Evolutionary conservation across 64 coral and sea anemone genomes (phyloP).

Genomic region (Dendronephthya gigantea): DNA sequence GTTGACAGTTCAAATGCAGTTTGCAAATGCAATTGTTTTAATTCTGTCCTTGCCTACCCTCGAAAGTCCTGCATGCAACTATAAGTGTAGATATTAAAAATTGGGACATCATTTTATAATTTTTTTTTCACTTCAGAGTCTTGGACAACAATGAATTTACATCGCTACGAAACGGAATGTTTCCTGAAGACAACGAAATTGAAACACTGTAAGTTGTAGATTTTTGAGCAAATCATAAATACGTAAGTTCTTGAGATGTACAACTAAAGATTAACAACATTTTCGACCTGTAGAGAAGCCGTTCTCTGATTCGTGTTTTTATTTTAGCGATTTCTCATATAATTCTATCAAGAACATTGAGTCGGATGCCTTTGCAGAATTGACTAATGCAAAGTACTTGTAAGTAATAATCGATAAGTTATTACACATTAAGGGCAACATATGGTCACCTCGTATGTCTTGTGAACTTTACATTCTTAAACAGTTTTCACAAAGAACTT

Average conservation of each 20-base stretch:
- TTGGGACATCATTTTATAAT: neutral
- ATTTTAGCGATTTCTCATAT: constrained; percentile 3
- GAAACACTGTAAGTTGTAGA: neutral
- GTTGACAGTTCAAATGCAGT: neutral
- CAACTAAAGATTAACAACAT: too few relatives aligned
- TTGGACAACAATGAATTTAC: neutral
- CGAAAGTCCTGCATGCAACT: too few relatives aligned
- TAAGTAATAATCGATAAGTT: too few relatives aligned
- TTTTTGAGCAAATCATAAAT: neutral
- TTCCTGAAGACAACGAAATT: neutral
- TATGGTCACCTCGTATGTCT: too few relatives aligned
- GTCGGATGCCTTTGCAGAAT: neutral
- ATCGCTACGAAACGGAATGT: neutral
- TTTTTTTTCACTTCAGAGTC: neutral
- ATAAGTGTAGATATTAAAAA: too few relatives aligned
- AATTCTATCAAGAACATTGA: constrained; percentile 21
- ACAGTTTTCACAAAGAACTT: neutral
- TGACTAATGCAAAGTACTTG: too few relatives aligned
- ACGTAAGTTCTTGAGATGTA: too few relatives aligned
- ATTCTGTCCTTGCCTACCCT: too few relatives aligned
- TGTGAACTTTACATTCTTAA: too few relatives aligned
- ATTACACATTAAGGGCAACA: too few relatives aligned
- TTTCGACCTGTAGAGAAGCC: neutral
- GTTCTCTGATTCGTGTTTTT: neutral
- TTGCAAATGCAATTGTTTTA: too few relatives aligned